phyloP scores from a whole-genome alignment of 1,140 invertebrate species.

The Brachystomella parvula region DNA sequence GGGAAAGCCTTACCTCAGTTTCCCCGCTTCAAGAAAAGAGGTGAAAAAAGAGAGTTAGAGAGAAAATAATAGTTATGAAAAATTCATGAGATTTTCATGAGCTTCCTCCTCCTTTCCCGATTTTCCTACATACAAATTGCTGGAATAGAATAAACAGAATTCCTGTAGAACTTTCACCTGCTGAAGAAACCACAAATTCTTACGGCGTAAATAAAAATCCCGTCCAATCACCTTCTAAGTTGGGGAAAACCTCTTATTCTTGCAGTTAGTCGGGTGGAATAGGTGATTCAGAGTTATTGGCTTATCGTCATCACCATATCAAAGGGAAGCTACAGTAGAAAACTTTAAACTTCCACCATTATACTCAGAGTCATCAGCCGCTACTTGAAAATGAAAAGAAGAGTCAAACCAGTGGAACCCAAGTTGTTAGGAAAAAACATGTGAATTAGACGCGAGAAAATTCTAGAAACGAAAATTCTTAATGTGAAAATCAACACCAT shows the following conservation, averaged over 20 bases:
- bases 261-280: neutral
- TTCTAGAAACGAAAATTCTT: too few species aligned
- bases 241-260: neutral
- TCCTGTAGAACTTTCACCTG: neutral
- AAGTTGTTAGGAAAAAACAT: too few species aligned
- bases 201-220: neutral
- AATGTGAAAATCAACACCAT: too few species aligned
- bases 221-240: neutral
- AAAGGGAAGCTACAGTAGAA: neutral
- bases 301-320: neutral
- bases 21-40: neutral
- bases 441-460: too few species aligned
- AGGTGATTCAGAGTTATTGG: neutral
- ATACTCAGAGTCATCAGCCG: too few species aligned
- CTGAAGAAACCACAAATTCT: neutral
- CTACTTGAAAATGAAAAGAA: too few species aligned
- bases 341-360: neutral
- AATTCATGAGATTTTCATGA: constrained; percentile 23
- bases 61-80: constrained; percentile 20
- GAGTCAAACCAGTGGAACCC: too few species aligned
- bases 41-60: neutral
- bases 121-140: constrained; percentile 14
- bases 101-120: neutral
- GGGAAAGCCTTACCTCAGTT: neutral
- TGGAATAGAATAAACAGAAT: constrained; percentile 4